Base-by-base conservation (phyloP, 2,113 vertebrate genomes). In the Tricholaema leucomelas region DNA sequence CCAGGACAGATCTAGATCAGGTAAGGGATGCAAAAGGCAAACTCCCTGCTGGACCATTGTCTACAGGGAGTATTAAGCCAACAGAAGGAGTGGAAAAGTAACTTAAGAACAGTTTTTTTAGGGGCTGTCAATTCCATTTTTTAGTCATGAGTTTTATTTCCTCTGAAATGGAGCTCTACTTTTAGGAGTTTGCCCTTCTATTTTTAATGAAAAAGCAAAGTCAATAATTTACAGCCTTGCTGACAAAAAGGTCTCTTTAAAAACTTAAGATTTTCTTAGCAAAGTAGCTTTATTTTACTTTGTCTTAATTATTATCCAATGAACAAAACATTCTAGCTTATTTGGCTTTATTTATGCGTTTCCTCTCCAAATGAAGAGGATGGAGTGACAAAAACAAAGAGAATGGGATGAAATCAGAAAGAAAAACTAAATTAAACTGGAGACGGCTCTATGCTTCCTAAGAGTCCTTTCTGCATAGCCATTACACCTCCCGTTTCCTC, bases 181-280 rank as follows among this genome's bases (percentile, higher is more conserved):
- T 82, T 56, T 71, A 81, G 73, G 55, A 85, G 40, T 50, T 55
- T 74, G 5, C 33, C 46, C 52, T 92, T 94, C 77, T 71, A 85
- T 81, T 90, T 85, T 83, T 88, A 81, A 91, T 77, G 81, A 74
- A 94, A 91, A 77, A 77, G 24, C 20, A 33, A 79, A 55, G 64
- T 89, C 64, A 89, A 77, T 80, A 82, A 87, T 81, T 80, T 87
- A 74, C 30, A 73, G 35, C 13, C 56, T 50, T 74, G 7, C 46
- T 85, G 46, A 55, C n/a, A 77, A 66, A 92, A 87, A 82, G 7
- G 5, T 63, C 38, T 76, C 31, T 75, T 55, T 15, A 56, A 88
- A 82, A 76, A 16, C 15, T 55, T 21, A 55, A 48, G 8, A 44
- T 64, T 74, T 88, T 63, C 54, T 80, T 21, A 5, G 36, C 66